Conservation (phyloP, 2,113 vertebrate genomes). For the Natator depressus region DNA sequence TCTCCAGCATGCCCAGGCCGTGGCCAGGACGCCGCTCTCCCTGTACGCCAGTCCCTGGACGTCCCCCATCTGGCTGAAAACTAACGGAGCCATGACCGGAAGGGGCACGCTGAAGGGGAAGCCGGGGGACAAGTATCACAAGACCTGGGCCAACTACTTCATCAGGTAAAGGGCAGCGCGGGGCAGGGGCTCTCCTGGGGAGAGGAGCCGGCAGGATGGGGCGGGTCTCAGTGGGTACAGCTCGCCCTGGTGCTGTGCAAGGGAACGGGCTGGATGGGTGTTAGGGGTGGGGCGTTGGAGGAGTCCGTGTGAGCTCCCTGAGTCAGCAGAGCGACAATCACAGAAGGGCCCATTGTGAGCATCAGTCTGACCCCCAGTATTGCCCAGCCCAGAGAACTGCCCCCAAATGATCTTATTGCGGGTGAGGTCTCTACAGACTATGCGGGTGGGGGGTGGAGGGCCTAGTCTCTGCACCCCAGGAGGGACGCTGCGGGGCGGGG, state of each 20-base stretch:
- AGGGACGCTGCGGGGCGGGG: rapidly evolving
- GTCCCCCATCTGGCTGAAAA: conserved; percentile 94
- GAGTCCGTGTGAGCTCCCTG: not conserved
- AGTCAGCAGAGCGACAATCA: too few relatives aligned
- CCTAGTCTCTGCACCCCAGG: rapidly evolving
- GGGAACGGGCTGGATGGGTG: rapidly evolving
- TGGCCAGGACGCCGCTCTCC: conserved; percentile 81
- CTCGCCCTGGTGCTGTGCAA: not conserved
- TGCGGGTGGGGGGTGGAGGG: rapidly evolving
- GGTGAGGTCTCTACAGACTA: too few relatives aligned
- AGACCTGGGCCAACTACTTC: conserved; percentile 94
- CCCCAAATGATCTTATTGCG: too few relatives aligned
- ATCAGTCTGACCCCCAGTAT: too few relatives aligned
- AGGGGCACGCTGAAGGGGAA: conserved; percentile 90
- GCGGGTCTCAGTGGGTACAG: rapidly evolving
- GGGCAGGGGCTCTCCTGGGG: too few relatives aligned
- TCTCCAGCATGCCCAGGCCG: conserved; percentile 82
- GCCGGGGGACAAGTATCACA: conserved; percentile 89
- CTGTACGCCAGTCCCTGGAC: conserved; percentile 95
- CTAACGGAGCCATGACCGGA: conserved; percentile 86
- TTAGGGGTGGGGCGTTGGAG: not conserved
- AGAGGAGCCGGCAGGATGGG: not conserved
- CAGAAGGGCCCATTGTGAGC: too few relatives aligned
- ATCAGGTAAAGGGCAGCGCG: conserved; percentile 81
- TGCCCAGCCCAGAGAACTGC: too few relatives aligned